These are phyloP conservation scores for Riptortus pedestris DNA, from an alignment of 1,140 invertebrate species.

Conservation along the genomic window DNA sequence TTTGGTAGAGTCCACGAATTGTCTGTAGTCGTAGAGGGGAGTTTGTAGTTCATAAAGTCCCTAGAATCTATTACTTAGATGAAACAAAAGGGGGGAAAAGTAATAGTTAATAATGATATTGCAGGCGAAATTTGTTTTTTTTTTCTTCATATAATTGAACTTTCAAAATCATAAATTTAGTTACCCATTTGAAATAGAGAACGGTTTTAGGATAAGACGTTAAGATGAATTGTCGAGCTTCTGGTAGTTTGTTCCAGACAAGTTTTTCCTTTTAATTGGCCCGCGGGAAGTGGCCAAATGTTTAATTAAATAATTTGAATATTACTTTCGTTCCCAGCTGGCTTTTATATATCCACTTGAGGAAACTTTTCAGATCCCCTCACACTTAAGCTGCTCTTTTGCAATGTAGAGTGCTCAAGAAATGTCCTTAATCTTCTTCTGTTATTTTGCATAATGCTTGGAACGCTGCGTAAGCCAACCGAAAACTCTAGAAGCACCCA, in stretches of 20 bases:
- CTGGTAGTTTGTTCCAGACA: no score
- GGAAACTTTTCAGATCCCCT: conserved; percentile 14
- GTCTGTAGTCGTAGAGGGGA: no score
- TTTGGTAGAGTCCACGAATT: no score
- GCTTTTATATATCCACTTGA: conserved; percentile 17
- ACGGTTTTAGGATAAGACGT: not conserved
- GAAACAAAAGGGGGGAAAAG: no score
- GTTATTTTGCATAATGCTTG: conserved; percentile 17
- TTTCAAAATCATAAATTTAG: no score
- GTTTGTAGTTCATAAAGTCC: no score
- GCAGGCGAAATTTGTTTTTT: no score
- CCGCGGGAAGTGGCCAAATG: not conserved
- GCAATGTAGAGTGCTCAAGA: conserved; percentile 11
- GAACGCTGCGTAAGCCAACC: not conserved
- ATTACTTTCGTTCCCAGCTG: not conserved
- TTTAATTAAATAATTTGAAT: conserved; percentile 19
- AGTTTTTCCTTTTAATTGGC: conserved; percentile 1
- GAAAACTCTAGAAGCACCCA: no score
- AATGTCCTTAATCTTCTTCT: conserved; percentile 19
- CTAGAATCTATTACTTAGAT: no score
- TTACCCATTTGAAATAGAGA: no score
- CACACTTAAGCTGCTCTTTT: conserved; percentile 18
- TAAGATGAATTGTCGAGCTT: not conserved
- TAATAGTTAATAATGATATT: no score
- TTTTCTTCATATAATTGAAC: no score